Conservation (phyloP, 2,888 invertebrate species). For the Selenia dentaria region DNA sequence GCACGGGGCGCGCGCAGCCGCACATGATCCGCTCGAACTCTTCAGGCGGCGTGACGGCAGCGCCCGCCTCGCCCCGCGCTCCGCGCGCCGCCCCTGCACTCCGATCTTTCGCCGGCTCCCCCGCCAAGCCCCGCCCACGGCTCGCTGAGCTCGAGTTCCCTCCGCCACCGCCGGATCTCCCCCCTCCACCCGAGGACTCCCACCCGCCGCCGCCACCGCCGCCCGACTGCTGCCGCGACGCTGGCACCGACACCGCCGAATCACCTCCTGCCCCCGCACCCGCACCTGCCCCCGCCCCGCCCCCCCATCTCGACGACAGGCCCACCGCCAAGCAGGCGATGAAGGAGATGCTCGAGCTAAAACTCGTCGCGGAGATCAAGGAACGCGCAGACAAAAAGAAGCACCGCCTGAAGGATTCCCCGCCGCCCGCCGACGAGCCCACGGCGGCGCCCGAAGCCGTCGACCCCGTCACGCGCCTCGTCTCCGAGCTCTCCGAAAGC, state of each 20-base stretch:
- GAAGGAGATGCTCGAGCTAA: constrained; percentile 93
- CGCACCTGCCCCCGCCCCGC: constrained; percentile 74
- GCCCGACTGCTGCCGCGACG: constrained; percentile 81
- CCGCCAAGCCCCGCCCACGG: constrained; percentile 89
- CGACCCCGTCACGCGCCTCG: constrained; percentile 92
- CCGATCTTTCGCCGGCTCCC: constrained; percentile 87
- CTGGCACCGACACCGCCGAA: constrained; percentile 60
- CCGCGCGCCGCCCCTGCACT: constrained; percentile 61
- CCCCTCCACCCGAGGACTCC: constrained; percentile 90
- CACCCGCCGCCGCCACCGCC: constrained; percentile 68
- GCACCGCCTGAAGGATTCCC: constrained; percentile 81
- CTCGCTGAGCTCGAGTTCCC: constrained; percentile 94
- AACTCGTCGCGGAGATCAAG: constrained; percentile 93
- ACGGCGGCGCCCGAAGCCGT: constrained; percentile 65
- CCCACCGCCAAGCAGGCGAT: constrained; percentile 83
- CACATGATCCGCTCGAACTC: constrained; percentile 97
- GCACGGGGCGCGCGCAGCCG: constrained; percentile 87
- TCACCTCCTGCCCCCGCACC: constrained; percentile 82
- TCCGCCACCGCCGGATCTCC: constrained; percentile 92
- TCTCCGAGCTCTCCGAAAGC: constrained; percentile 93
- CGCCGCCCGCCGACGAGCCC: constrained; percentile 57
- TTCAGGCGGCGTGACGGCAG: constrained; percentile 91
- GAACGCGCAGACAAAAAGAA: constrained; percentile 89
- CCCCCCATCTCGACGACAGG: constrained; percentile 67
- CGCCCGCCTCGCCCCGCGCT: constrained; percentile 71